Evolutionary conservation across 2,888 invertebrate genomes (phyloP), one percentile per base, ranked within the genome.

Genomic region (Habrosyne pyritoides): DNA sequence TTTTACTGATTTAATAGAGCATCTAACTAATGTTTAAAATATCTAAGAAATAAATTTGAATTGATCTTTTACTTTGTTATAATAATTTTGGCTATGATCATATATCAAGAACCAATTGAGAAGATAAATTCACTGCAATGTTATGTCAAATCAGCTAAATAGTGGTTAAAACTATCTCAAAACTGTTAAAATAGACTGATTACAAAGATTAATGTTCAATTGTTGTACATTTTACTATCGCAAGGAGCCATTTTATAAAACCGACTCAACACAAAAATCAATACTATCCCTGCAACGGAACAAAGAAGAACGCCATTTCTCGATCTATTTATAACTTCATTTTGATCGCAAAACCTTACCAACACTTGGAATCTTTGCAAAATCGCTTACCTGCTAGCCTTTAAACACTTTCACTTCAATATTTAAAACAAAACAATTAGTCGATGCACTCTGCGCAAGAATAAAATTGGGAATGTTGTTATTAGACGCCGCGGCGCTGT

Each of bases 401-500:
- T 10, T 14, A 28, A 8, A 50, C 47, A 53, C 53, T 55, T 51
- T 48, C 24, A 50, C 18, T 53, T 53, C 42, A 30, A 4, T 55
- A 49, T 53, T 51, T 33, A 49, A 54, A 52, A 57, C 55, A 64
- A 53, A 58, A 57, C 56, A 61, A 56, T 50, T 22, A 42, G 56
- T 58, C 56, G 46, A 70, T 69, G 65, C 62, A 56, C 59, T 59
- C 65, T 65, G 48, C 21, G 28, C 56, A 57, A 57, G 47, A 60
- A 65, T 64, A 67, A 60, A 54, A 62, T 55, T 67, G 67, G 56
- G 71, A 81, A 74, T 83, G 75, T 68, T 73, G 67, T 55, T 66
- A 61, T 53, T 63, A 63, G 58, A 56, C 60, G 67, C 66, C 64
- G 58, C 57, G 60, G 54, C 57, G 61, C 56, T 75, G 59, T 85